Conservation (phyloP, 2,113 vertebrate genomes). For the Helogale parvula region DNA sequence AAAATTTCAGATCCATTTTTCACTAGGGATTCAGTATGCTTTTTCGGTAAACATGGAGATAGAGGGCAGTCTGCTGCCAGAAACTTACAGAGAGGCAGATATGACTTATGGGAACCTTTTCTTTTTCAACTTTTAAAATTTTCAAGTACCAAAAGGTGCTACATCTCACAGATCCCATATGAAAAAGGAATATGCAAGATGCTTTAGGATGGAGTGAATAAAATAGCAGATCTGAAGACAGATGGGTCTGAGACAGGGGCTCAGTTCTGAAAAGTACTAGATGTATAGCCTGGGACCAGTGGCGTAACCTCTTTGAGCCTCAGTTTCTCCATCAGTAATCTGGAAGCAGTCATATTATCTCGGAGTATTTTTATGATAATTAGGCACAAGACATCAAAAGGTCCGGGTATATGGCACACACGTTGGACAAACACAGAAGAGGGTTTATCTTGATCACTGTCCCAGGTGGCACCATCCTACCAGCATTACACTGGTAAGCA, state of each 20-base stretch:
- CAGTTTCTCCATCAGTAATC: not conserved
- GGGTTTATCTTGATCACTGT: not conserved
- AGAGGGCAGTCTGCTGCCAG: not conserved
- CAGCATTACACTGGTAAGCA: not conserved
- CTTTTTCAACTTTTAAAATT: constrained; percentile 18
- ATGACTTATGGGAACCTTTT: not conserved
- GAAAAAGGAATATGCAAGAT: constrained; percentile 18
- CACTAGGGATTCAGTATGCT: not conserved
- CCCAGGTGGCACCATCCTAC: fast-evolving
- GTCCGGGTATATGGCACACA: not conserved
- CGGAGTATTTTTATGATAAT: not conserved
- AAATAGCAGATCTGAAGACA: constrained; percentile 17
- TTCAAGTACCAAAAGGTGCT: constrained; percentile 34
- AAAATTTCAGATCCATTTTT: not conserved
- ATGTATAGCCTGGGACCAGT: not conserved
- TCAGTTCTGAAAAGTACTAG: not conserved
- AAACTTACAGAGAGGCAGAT: not conserved
- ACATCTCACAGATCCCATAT: not conserved
- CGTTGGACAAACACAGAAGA: not conserved
- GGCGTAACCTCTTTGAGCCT: not conserved
- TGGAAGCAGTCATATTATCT: not conserved
- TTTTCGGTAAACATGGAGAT: not conserved
- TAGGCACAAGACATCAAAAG: not conserved
- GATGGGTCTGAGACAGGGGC: not conserved
- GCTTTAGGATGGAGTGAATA: not conserved